phyloP scores from a whole-genome alignment of 2,113 vertebrate genomes.

The Mesoclemmys tuberculata region DNA sequence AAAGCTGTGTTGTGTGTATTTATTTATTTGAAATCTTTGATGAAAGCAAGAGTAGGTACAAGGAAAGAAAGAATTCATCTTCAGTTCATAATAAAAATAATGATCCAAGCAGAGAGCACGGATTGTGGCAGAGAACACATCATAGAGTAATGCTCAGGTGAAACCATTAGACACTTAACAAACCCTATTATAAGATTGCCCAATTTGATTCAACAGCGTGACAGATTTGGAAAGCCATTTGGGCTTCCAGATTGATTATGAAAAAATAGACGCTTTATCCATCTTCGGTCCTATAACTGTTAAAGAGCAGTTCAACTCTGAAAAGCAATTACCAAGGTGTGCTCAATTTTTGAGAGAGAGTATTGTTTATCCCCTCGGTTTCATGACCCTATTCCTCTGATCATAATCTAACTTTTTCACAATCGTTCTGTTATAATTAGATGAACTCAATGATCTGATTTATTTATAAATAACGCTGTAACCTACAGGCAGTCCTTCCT shows the following conservation, averaged over 20 bases:
- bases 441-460: not conserved
- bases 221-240: constrained; percentile 41
- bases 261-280: not conserved
- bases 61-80: not conserved
- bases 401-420: not conserved
- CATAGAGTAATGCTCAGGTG: not conserved
- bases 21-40: too few relatives aligned
- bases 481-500: not conserved
- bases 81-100: not conserved
- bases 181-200: not conserved
- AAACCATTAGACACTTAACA: not conserved
- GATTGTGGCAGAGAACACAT: not conserved
- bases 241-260: not conserved
- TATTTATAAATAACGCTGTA: not conserved
- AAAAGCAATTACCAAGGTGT: constrained; percentile 4
- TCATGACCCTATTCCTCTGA: not conserved
- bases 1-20: not conserved
- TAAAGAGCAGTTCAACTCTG: not conserved
- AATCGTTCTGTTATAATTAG: not conserved
- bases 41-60: not conserved
- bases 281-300: not conserved
- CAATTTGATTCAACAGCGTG: constrained; percentile 14
- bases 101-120: not conserved
- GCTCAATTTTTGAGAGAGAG: not conserved
- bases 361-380: not conserved